Percentiles rank a stretch among this genome's conserved stretches.
Conservation (phyloP, 2,797 vertebrate genomes). For the Pseudomugil tenellus region DNA sequence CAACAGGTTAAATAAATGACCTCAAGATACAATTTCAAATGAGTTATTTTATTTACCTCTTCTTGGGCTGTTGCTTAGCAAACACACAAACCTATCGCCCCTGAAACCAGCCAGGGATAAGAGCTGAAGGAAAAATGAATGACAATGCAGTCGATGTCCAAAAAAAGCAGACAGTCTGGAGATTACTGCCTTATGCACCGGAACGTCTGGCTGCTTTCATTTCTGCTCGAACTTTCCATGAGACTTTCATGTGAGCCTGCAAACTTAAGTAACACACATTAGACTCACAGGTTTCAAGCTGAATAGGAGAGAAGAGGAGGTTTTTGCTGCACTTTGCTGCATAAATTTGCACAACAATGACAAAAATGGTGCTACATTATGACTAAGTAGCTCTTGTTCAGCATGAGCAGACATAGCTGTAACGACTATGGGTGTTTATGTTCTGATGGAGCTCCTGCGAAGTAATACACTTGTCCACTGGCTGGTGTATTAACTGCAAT, state of each 20-base stretch:
- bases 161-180: not conserved
- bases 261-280: not conserved
- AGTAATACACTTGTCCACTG: slow-evolving; percentile 6
- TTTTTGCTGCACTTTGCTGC: slow-evolving; percentile 38
- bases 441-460: slow-evolving; percentile 25
- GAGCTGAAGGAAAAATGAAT: no score
- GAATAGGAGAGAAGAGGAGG: slow-evolving; percentile 19
- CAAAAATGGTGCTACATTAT: slow-evolving; percentile 38
- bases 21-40: no score
- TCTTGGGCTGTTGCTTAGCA: no score
- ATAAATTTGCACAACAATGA: slow-evolving; percentile 57
- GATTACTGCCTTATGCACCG: no score
- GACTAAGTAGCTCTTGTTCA: slow-evolving; percentile 43
- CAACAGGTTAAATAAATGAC: no score
- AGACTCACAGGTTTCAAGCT: slow-evolving; percentile 10
- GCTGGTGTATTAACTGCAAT: slow-evolving; percentile 1
- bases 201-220: not conserved
- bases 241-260: not conserved
- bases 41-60: no score
- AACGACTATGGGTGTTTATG: slow-evolving; percentile 36
- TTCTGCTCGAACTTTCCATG: not conserved
- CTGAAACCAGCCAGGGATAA: no score
- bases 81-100: no score
- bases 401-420: slow-evolving; percentile 10
- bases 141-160: no score